Conservation (phyloP, 2,888 invertebrate genomes). For the Cetonia aurata region DNA sequence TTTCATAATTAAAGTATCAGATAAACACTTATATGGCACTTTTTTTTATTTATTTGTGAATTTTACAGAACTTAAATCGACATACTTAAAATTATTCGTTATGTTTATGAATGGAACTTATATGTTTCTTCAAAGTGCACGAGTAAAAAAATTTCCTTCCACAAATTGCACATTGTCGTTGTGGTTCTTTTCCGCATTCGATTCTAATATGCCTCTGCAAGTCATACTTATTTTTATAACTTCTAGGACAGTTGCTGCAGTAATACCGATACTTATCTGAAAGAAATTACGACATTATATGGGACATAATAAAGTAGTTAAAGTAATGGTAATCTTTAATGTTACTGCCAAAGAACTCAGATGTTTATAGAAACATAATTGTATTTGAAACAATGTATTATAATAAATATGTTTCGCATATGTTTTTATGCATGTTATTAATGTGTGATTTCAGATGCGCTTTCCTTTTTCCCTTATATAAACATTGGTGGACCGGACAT, state of each 20-base stretch:
- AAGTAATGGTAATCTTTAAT: conserved; percentile 1
- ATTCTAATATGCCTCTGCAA: conserved; percentile 78
- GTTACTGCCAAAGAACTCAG: not conserved
- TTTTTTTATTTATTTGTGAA: too few species aligned
- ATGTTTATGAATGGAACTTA: conserved; percentile 42
- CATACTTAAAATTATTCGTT: not conserved
- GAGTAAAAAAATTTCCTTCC: conserved; percentile 44
- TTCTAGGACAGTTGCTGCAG: conserved; percentile 46
- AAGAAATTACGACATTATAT: conserved; percentile 18
- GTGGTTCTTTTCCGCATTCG: conserved; percentile 69
- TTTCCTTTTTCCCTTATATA: conserved; percentile 51
- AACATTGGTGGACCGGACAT: conserved; percentile 49
- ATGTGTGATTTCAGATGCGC: conserved; percentile 47
- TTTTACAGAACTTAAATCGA: too few species aligned
- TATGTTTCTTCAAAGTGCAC: conserved; percentile 46
- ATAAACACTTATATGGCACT: too few species aligned
- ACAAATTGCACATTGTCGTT: conserved; percentile 51
- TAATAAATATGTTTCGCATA: conserved; percentile 18
- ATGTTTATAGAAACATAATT: conserved; percentile 13
- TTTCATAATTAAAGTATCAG: too few species aligned
- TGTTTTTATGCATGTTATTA: conserved; percentile 43
- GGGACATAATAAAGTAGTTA: not conserved
- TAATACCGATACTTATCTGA: conserved; percentile 40
- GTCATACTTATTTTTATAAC: conserved; percentile 79
- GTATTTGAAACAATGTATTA: conserved; percentile 19